phyloP scores from a whole-genome alignment of 2,113 vertebrate species.

The Perccottus glenii region DNA sequence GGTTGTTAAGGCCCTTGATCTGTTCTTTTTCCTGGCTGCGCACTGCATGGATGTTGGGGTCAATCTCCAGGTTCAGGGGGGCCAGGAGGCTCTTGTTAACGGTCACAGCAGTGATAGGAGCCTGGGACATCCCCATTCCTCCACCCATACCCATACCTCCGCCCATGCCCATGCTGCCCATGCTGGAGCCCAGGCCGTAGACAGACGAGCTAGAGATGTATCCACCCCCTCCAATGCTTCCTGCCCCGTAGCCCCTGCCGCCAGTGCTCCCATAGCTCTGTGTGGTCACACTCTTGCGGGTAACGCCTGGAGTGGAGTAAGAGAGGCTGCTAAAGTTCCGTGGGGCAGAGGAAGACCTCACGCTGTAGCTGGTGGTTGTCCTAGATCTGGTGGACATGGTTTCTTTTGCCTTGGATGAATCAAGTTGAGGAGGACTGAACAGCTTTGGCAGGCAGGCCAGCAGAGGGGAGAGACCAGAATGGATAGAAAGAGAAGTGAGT shows the following conservation, averaged over 20 bases:
- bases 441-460: slow-evolving; percentile 47
- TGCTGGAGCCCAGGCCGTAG: slow-evolving; percentile 65
- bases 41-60: slow-evolving; percentile 88
- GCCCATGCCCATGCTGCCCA: slow-evolving; percentile 42
- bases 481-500: slow-evolving; percentile 68
- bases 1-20: slow-evolving; percentile 93
- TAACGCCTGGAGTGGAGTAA: slow-evolving; percentile 55
- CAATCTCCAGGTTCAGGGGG: slow-evolving; percentile 89
- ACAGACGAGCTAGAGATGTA: slow-evolving; percentile 61
- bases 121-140: slow-evolving; percentile 42
- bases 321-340: slow-evolving; percentile 78
- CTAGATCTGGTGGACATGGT: slow-evolving; percentile 67
- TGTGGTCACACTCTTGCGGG: slow-evolving; percentile 61
- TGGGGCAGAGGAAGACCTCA: slow-evolving; percentile 62
- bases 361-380: slow-evolving; percentile 44
- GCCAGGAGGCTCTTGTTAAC: slow-evolving; percentile 90
- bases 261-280: slow-evolving; percentile 62
- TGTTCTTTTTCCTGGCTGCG: slow-evolving; percentile 94
- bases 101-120: slow-evolving; percentile 86
- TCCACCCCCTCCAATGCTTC: slow-evolving; percentile 27
- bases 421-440: slow-evolving; percentile 31
- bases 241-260: slow-evolving; percentile 65
- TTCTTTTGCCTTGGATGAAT: slow-evolving; percentile 21
- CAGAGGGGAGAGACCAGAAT: slow-evolving; percentile 73
- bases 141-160: slow-evolving; percentile 21